A percentile compares a stretch with the other conserved stretches of the same genome.
These are phyloP conservation scores for Aplocera efformata DNA, from an alignment of 2,888 invertebrate genomes.

Conservation along the genomic window DNA sequence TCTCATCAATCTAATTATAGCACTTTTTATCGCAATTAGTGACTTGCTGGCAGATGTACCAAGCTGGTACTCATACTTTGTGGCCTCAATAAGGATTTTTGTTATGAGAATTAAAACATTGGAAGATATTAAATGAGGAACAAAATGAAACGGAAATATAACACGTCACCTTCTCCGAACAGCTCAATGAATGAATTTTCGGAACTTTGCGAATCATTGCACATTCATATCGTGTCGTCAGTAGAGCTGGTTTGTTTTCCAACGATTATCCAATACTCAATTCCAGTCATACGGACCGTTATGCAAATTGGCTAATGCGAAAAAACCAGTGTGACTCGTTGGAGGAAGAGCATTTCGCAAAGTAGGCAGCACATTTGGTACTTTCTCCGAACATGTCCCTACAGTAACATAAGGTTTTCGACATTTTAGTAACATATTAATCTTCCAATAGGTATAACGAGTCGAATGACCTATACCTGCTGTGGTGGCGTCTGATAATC, in stretches of 20 bases:
- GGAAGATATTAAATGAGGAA: conserved; percentile 1
- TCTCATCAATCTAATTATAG: conserved; percentile 6
- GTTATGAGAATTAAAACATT: neutral
- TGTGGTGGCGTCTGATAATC: conserved; percentile 45
- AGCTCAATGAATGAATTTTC: conserved; percentile 39
- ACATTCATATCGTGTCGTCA: conserved; percentile 36
- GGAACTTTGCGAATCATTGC: conserved; percentile 33
- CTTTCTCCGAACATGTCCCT: conserved; percentile 31
- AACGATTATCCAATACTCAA: conserved; percentile 40
- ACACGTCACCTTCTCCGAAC: conserved; percentile 28
- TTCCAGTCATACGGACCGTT: conserved; percentile 40
- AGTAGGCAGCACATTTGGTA: conserved; percentile 21
- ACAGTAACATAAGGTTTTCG: conserved; percentile 3
- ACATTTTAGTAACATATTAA: conserved; percentile 18
- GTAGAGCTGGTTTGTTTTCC: conserved; percentile 34
- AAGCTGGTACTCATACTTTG: conserved; percentile 1
- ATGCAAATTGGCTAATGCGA: conserved; percentile 45
- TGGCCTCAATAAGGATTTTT: conserved; percentile 7
- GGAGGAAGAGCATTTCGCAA: conserved; percentile 32
- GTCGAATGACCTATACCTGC: conserved; percentile 40
- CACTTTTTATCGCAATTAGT: conserved; percentile 6
- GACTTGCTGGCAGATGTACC: conserved; percentile 7
- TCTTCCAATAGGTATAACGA: conserved; percentile 29
- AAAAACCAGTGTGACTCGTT: conserved; percentile 40
- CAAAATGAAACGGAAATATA: conserved; percentile 9